Conservation (phyloP, 2,888 invertebrate genomes). For the Mantis religiosa region DNA sequence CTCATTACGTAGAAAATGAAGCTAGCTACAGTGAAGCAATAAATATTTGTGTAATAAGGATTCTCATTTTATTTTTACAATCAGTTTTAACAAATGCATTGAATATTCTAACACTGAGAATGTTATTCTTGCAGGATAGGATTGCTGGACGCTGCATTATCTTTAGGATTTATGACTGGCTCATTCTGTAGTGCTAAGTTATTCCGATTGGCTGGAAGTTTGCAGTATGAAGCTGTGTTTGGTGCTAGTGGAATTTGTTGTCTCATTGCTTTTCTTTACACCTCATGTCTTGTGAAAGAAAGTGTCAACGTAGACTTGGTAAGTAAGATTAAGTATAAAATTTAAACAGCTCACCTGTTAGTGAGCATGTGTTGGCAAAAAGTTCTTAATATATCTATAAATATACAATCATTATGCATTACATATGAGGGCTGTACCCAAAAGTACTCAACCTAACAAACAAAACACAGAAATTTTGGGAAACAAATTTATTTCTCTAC, state of each 20-base stretch:
- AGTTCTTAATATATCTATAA: no score
- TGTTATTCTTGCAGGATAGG: constrained; percentile 53
- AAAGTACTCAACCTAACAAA: no score
- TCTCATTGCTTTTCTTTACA: constrained; percentile 49
- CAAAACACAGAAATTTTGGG: no score
- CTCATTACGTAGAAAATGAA: no score
- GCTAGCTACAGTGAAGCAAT: no score
- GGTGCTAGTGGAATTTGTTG: constrained; percentile 45
- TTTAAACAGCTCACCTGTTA: no score
- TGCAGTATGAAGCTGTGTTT: constrained; percentile 53
- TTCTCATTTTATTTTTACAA: no score
- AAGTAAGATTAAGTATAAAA: constrained; percentile 34
- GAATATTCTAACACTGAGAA: background rate
- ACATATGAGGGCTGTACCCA: no score
- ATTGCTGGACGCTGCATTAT: constrained; percentile 56
- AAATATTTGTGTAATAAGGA: no score
- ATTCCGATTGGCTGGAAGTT: constrained; percentile 44
- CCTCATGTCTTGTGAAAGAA: constrained; percentile 51
- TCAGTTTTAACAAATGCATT: background rate
- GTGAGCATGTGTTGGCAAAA: no score
- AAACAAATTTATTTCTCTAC: no score
- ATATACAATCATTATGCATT: no score
- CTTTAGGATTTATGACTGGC: constrained; percentile 59
- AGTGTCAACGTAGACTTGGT: constrained; percentile 42
- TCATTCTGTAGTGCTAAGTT: constrained; percentile 57